A percentile compares a stretch with the other conserved stretches of the same genome.
Evolutionary conservation across 2,888 invertebrate genomes (phyloP).

Genomic region (Eupithecia vulgata): DNA sequence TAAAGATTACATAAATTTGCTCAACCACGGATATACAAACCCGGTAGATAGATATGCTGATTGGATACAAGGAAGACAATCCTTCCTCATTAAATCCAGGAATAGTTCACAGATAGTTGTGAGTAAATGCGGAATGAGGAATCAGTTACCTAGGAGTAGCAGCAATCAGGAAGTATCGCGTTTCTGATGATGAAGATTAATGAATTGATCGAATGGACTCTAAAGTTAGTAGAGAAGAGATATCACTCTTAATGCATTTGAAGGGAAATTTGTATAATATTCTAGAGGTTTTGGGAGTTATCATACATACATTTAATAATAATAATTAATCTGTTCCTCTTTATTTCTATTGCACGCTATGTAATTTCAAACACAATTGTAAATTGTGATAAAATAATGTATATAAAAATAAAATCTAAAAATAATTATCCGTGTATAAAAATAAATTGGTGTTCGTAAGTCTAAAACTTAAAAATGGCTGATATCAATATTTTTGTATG

Average conservation of each 20-base stretch:
- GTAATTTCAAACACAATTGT: no score
- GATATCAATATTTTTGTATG: no score
- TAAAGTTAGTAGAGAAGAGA: not conserved
- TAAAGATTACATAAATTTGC: not conserved
- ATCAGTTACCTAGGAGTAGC: conserved; percentile 13
- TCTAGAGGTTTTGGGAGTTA: no score
- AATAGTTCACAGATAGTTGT: conserved; percentile 6
- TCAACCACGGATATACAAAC: not conserved
- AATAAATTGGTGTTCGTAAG: no score
- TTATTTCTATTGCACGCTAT: no score
- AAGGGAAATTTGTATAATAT: not conserved
- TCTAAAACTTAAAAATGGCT: no score
- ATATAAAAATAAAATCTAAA: no score
- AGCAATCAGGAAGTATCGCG: conserved; percentile 22
- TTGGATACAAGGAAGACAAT: conserved; percentile 25
- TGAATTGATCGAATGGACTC: not conserved
- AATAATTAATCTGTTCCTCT: no score
- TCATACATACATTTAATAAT: no score
- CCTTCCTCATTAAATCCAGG: conserved; percentile 21
- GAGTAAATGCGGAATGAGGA: conserved; percentile 18
- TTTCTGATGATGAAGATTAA: conserved; percentile 11
- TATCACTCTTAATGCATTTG: not conserved
- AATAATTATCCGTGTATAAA: no score
- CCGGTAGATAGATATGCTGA: conserved; percentile 4
- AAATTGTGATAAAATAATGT: no score